Percentiles rank a stretch among this genome's conserved stretches.
phyloP scores from a whole-genome alignment of 2,113 vertebrate genomes.

The Prietella phreatophila region DNA sequence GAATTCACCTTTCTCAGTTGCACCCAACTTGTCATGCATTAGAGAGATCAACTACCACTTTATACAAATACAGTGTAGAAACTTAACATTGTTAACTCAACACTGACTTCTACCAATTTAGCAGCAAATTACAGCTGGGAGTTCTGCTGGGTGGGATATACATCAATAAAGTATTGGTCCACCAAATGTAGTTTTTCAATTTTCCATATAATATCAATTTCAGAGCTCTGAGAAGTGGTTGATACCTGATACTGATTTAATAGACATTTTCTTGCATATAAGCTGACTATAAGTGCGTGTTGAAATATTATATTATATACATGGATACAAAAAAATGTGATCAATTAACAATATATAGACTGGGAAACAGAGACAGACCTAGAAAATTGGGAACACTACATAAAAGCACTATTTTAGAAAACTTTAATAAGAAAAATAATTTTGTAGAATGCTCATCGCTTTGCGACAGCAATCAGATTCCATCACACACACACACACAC shows the following conservation, averaged over 20 bases:
- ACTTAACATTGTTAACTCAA: neutral
- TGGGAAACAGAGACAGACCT: neutral
- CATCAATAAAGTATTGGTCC: constrained; percentile 10
- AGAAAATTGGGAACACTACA: neutral
- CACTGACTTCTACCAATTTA: neutral
- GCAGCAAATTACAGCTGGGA: neutral
- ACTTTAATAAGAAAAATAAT: neutral
- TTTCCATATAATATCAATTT: neutral
- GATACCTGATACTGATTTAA: neutral
- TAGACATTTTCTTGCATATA: neutral
- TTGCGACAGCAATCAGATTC: neutral
- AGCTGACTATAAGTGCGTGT: neutral
- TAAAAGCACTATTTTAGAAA: neutral
- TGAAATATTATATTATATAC: neutral
- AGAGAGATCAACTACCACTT: neutral
- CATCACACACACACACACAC: neutral
- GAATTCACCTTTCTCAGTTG: neutral
- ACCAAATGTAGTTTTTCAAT: too few species aligned
- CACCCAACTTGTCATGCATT: neutral
- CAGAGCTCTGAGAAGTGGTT: neutral
- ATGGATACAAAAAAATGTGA: too few species aligned
- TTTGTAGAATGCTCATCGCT: neutral
- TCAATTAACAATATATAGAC: neutral
- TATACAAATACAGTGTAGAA: neutral
- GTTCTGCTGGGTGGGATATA: neutral